phyloP scores from a whole-genome alignment of 2,113 vertebrate genomes.

The Hiodon alosoides region DNA sequence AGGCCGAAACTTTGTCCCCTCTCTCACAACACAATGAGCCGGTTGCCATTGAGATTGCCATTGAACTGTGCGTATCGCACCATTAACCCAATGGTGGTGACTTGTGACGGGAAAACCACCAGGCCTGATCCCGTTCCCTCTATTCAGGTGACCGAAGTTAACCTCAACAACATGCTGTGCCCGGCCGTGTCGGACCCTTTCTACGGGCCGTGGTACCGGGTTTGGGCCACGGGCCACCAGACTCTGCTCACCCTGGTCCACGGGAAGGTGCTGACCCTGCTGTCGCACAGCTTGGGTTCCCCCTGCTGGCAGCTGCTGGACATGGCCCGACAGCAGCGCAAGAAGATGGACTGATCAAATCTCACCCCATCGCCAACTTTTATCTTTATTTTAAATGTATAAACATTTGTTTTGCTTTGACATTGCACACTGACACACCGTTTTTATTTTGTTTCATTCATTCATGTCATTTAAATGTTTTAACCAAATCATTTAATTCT shows the following conservation, averaged over 20 bases:
- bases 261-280: slow-evolving; percentile 81
- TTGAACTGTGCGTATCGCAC: too few relatives aligned
- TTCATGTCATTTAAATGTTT: too few relatives aligned
- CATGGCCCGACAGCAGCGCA: slow-evolving; percentile 71
- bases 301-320: slow-evolving; percentile 71
- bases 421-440: too few relatives aligned
- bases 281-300: slow-evolving; percentile 70
- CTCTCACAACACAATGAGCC: too few relatives aligned
- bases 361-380: background rate
- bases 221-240: slow-evolving; percentile 94
- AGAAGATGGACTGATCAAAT: slow-evolving; percentile 81
- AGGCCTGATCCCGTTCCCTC: slow-evolving; percentile 8
- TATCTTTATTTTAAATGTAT: background rate
- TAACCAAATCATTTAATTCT: too few relatives aligned
- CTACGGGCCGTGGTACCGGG: slow-evolving; percentile 92
- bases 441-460: background rate
- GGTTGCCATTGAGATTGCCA: too few relatives aligned
- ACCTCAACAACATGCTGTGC: slow-evolving; percentile 99
- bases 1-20: too few relatives aligned
- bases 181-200: slow-evolving; percentile 96
- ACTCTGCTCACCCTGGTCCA: slow-evolving; percentile 89
- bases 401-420: too few relatives aligned
- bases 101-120: background rate
- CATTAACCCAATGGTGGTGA: background rate
- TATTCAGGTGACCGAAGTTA: slow-evolving; percentile 87